Conservation (phyloP, 2,888 invertebrate species). For the Hymenopus coronatus region DNA sequence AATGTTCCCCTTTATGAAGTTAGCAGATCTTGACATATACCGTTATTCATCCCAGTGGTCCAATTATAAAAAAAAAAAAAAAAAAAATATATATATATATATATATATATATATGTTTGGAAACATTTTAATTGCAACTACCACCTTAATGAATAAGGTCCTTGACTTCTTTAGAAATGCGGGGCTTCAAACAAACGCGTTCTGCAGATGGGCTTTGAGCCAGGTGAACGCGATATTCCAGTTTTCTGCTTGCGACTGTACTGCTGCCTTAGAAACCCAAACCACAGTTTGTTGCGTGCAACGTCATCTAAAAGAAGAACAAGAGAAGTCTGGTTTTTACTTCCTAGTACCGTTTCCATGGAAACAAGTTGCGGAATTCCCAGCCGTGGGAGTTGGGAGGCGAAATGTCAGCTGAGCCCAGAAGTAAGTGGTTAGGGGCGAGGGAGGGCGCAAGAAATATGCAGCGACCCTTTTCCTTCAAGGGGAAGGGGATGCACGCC, state of each 20-base stretch:
- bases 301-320: not conserved
- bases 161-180: too few species aligned
- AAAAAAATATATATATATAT: too few species aligned
- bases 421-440: not conserved
- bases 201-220: too few species aligned
- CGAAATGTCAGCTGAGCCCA: conserved; percentile 4
- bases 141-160: too few species aligned
- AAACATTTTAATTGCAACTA: too few species aligned
- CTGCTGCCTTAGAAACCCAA: not conserved
- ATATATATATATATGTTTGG: too few species aligned
- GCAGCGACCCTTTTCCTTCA: not conserved
- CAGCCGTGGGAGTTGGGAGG: not conserved
- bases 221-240: too few species aligned
- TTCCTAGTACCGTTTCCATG: not conserved
- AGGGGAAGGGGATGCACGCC: not conserved
- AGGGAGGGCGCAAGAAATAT: not conserved
- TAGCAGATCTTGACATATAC: too few species aligned
- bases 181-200: too few species aligned
- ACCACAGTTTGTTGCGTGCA: not conserved
- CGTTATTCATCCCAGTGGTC: too few species aligned
- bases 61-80: too few species aligned
- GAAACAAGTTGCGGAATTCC: not conserved
- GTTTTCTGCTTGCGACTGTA: not conserved
- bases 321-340: not conserved
- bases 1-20: too few species aligned